These are phyloP conservation scores for Musca domestica DNA, from an alignment of 1,140 invertebrate species.

Conservation along the genomic window DNA sequence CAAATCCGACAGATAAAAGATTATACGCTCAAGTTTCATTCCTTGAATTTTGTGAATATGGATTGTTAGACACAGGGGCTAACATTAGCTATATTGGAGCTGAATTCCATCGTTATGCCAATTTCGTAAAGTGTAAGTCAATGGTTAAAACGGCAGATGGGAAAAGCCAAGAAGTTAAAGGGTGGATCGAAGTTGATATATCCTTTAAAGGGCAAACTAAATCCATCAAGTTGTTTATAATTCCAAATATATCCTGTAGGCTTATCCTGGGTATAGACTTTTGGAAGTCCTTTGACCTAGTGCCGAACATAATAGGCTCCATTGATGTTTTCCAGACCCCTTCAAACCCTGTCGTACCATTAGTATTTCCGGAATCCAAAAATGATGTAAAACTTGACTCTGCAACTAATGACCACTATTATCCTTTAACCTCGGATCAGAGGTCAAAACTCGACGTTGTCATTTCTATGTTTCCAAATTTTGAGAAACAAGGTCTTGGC, in stretches of 20 bases:
- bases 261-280: neutral
- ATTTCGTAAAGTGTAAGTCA: neutral
- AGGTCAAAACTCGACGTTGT: neutral
- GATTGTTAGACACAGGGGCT: too few relatives aligned
- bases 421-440: constrained; percentile 36
- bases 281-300: neutral
- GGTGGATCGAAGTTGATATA: constrained; percentile 1
- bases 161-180: neutral
- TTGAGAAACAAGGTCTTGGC: constrained; percentile 50
- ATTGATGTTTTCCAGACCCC: neutral
- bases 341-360: neutral
- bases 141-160: neutral
- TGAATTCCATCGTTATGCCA: neutral
- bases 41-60: too few relatives aligned
- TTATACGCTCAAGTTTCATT: neutral
- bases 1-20: too few relatives aligned
- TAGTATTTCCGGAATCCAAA: neutral
- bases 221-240: constrained; percentile 9
- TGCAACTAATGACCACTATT: neutral
- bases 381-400: neutral
- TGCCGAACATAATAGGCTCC: neutral
- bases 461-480: neutral
- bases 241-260: neutral
- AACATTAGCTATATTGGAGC: too few relatives aligned
- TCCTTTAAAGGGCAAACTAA: neutral